Evolutionary conservation across 2,797 vertebrate genomes (phyloP), one percentile per base, ranked within the genome.

Genomic region (Coreius guichenoti): DNA sequence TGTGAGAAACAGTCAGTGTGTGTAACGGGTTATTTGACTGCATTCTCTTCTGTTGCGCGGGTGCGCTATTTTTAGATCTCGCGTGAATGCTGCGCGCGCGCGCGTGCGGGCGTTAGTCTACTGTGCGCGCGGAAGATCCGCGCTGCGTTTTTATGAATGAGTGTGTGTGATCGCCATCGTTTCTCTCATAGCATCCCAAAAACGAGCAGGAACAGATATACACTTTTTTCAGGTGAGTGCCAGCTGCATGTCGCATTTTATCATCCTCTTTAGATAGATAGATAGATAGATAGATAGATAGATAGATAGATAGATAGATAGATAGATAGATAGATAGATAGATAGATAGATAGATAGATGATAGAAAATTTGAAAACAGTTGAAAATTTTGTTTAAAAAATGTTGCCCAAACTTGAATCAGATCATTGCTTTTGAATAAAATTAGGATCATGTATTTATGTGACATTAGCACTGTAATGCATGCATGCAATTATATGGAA

Each of bases 11-110:
- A 75, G 58, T 47, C 67, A 49, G 58, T 78, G 79, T 29, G 67
- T n/a, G 58, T 63, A 29, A 26, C n/a, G n/a, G n/a, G 51, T 26
- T 49, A 12, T 85, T 76, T 81, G 80, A 47, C 67, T 76, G 61
- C 72, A 79, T 69, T 69, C 67, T 77, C 36, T 39, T 43, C 81
- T 77, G 74, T 70, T 76, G 84, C 43, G 87, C 84, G 89, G 77
- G 29, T 61, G 82, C 51, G 87, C 84, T 90, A 89, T 87, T 85
- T 89, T 85, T 90, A 89, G 69, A 47, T 13, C 23, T 8, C 26
- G 36, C 26, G 26, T 33, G 49, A 8, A 17, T 56, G 51, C 5
- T n/a, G 70, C 14, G 70, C 43, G 72, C 56, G 26, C 43, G 80
- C 43, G 45, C 47, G 39, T 2, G 8, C 39, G 39, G 8, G 29